Conservation (phyloP, 2,113 vertebrate species). For the Epinephelus lanceolatus region DNA sequence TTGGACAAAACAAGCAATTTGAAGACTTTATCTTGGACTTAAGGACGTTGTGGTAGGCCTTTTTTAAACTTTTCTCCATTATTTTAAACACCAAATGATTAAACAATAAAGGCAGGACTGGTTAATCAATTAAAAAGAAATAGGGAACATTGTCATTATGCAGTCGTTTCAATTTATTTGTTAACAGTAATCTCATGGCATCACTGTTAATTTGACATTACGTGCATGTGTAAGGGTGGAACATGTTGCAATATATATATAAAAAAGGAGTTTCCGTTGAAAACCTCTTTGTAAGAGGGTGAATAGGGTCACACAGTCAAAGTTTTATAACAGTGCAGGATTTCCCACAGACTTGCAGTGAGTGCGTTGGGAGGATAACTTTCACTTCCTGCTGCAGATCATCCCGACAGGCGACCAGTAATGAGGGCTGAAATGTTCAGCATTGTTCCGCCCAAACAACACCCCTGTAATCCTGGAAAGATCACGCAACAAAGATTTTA, state of each 20-base stretch:
- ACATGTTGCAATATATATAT: background rate
- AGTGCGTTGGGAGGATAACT: background rate
- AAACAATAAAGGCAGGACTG: too few relatives aligned
- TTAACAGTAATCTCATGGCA: background rate
- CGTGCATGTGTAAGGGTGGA: too few relatives aligned
- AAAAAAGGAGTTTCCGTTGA: background rate
- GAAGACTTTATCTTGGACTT: background rate
- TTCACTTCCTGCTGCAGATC: background rate
- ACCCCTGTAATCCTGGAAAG: slow-evolving; percentile 44
- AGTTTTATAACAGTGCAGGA: background rate
- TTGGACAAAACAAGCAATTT: too few relatives aligned
- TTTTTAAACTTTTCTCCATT: background rate
- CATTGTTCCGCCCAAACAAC: slow-evolving; percentile 49
- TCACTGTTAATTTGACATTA: background rate
- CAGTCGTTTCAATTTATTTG: background rate
- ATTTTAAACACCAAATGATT: too few relatives aligned
- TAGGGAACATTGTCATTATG: too few relatives aligned
- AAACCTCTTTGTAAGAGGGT: background rate
- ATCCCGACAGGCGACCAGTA: background rate
- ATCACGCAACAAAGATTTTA: slow-evolving; percentile 30
- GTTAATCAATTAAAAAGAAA: too few relatives aligned
- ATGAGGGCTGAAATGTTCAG: background rate
- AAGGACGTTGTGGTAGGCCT: background rate
- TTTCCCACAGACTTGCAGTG: background rate
- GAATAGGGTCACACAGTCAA: background rate